These are phyloP conservation scores for Plectropomus leopardus DNA, from an alignment of 2,113 vertebrate genomes.

Conservation along the genomic window DNA sequence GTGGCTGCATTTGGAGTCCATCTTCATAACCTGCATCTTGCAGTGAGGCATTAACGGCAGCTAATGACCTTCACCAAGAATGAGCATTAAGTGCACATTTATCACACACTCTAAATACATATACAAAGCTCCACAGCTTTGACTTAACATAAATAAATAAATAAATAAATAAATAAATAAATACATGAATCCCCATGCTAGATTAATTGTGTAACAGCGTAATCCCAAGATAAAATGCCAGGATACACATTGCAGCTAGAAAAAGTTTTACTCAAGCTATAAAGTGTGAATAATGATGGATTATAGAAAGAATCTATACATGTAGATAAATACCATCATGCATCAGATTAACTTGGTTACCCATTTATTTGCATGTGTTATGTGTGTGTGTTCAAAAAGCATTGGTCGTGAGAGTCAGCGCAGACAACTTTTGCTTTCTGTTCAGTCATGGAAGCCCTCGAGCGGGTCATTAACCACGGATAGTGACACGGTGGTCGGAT, in stretches of 20 bases:
- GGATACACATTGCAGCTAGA: neutral
- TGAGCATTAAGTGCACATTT: conserved; percentile 56
- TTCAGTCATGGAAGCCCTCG: conserved; percentile 49
- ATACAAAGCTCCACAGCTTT: conserved; percentile 21
- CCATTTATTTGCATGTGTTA: conserved; percentile 24
- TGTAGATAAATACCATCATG: conserved; percentile 32
- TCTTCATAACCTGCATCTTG: conserved; percentile 28
- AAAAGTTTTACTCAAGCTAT: conserved; percentile 15
- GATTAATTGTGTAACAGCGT: conserved; percentile 25
- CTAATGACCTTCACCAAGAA: conserved; percentile 31
- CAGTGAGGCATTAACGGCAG: conserved; percentile 48
- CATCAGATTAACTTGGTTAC: conserved; percentile 24
- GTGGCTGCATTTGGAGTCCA: conserved; percentile 25
- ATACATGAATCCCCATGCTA: conserved; percentile 10
- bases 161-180: conserved; percentile 44
- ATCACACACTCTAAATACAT: conserved; percentile 27
- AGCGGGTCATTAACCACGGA: conserved; percentile 68
- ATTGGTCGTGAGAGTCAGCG: neutral
- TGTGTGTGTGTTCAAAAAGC: neutral
- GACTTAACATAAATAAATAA: conserved; percentile 44
- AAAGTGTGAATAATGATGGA: conserved; percentile 20
- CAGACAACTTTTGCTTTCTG: conserved; percentile 44
- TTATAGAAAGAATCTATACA: conserved; percentile 14
- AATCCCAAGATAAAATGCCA: conserved; percentile 40
- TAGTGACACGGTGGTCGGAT: conserved; percentile 54